Evolutionary conservation across 1,140 invertebrate species (phyloP).

Genomic region (Bombus polaris): DNA sequence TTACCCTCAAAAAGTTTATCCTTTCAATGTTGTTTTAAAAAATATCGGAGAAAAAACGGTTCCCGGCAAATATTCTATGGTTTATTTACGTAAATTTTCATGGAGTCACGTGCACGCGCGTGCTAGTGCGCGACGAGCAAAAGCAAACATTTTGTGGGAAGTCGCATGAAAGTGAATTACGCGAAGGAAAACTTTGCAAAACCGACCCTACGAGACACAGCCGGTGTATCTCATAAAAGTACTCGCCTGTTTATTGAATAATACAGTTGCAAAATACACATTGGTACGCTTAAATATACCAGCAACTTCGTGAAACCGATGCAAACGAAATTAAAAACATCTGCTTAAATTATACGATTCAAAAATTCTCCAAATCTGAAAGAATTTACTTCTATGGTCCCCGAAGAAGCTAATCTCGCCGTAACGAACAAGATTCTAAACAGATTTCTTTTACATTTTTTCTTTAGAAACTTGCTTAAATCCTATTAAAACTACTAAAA

Average conservation of each 20-base stretch:
- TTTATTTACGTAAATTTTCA: conserved; percentile 37
- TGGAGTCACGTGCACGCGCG: not conserved
- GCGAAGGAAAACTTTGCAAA: conserved; percentile 17
- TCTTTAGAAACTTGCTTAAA: not conserved
- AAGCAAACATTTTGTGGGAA: conserved; percentile 19
- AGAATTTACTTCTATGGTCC: no score
- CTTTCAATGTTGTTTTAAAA: conserved; percentile 10
- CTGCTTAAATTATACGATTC: not conserved
- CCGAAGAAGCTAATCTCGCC: no score
- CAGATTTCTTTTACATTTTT: not conserved
- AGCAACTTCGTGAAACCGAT: not conserved
- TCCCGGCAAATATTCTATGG: conserved; percentile 2
- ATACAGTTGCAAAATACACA: conserved; percentile 18
- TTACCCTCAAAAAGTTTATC: not conserved
- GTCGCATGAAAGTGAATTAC: conserved; percentile 30
- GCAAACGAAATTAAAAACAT: not conserved
- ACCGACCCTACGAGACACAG: conserved; percentile 10
- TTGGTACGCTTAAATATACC: not conserved
- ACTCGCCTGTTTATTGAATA: conserved; percentile 13
- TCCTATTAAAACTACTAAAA: not conserved
- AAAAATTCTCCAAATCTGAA: not conserved
- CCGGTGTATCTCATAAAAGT: conserved; percentile 7
- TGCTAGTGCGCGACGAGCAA: conserved; percentile 2
- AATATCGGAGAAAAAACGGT: conserved; percentile 11
- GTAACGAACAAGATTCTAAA: no score